phyloP scores from a whole-genome alignment of 2,113 vertebrate species.

The Ariopsis seemanni region DNA sequence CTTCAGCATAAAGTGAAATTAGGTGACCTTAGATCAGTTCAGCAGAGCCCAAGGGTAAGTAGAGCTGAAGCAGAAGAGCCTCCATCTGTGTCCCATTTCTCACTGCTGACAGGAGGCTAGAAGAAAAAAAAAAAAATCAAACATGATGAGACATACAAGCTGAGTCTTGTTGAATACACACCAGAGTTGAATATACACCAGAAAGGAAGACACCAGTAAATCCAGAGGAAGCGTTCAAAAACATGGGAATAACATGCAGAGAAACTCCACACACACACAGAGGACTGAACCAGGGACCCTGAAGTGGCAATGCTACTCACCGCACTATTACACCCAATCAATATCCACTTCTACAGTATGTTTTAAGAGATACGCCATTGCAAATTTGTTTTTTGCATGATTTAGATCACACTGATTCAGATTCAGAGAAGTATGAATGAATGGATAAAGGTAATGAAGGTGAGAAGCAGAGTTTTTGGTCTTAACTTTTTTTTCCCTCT shows the following conservation, averaged over 20 bases:
- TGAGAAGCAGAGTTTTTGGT: not conserved
- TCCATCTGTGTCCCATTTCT: constrained; percentile 60
- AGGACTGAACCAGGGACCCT: not conserved
- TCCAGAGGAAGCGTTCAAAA: not conserved
- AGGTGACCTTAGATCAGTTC: constrained; percentile 59
- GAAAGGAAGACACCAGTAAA: not conserved
- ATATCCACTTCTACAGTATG: not conserved
- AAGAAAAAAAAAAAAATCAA: constrained; percentile 32
- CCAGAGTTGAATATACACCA: not conserved
- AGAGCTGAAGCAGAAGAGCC: constrained; percentile 46
- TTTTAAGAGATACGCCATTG: not conserved
- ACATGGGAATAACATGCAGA: not conserved
- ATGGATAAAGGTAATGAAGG: not conserved
- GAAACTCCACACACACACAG: not conserved
- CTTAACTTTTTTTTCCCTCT: not conserved
- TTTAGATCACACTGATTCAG: not conserved
- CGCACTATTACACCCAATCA: not conserved
- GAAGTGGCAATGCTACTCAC: not conserved
- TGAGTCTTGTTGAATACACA: not conserved
- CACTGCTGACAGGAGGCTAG: constrained; percentile 55
- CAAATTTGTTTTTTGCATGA: not conserved
- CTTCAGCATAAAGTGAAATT: constrained; percentile 60
- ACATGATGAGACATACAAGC: constrained; percentile 18
- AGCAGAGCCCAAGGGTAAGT: constrained; percentile 56
- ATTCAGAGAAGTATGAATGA: no score